A percentile compares a stretch with the other conserved stretches of the same genome.
These are phyloP conservation scores for Cetonia aurata DNA, from an alignment of 2,888 invertebrate genomes.

Conservation along the genomic window DNA sequence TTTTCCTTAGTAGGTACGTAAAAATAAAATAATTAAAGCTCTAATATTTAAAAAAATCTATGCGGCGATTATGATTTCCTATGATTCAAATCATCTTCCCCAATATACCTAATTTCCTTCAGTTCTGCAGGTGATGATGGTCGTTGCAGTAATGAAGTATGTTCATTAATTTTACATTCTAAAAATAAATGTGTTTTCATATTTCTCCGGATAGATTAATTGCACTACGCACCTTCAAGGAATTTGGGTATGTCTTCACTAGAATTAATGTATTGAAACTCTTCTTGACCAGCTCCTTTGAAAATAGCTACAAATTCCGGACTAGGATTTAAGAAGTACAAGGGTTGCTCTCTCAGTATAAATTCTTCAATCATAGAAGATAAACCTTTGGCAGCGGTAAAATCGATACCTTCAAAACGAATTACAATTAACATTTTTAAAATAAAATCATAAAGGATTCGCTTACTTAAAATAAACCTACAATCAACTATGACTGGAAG, in stretches of 20 bases:
- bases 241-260: conserved; percentile 73
- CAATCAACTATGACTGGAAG: conserved; percentile 87
- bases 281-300: conserved; percentile 75
- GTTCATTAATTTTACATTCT: conserved; percentile 21
- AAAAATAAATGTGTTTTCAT: conserved; percentile 39
- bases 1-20: not conserved
- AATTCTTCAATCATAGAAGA: conserved; percentile 82
- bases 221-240: conserved; percentile 66
- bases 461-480: conserved; percentile 77
- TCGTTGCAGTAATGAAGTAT: conserved; percentile 13
- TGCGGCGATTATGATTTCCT: not conserved
- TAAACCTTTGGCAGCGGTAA: conserved; percentile 88
- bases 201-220: conserved; percentile 17
- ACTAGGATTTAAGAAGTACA: conserved; percentile 78
- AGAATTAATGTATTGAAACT: conserved; percentile 72
- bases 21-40: conserved; percentile 5
- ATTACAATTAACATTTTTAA: not conserved
- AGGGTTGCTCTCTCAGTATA: conserved; percentile 76
- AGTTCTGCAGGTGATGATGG: conserved; percentile 36
- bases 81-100: conserved; percentile 15
- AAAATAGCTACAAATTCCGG: conserved; percentile 77
- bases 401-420: conserved; percentile 77
- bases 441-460: not conserved
- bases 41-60: not conserved
- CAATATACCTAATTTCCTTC: conserved; percentile 35